Percentiles rank a stretch among this genome's conserved stretches.
These are phyloP conservation scores for Metallyticus violacea DNA, from an alignment of 2,888 invertebrate genomes.

Conservation along the genomic window DNA sequence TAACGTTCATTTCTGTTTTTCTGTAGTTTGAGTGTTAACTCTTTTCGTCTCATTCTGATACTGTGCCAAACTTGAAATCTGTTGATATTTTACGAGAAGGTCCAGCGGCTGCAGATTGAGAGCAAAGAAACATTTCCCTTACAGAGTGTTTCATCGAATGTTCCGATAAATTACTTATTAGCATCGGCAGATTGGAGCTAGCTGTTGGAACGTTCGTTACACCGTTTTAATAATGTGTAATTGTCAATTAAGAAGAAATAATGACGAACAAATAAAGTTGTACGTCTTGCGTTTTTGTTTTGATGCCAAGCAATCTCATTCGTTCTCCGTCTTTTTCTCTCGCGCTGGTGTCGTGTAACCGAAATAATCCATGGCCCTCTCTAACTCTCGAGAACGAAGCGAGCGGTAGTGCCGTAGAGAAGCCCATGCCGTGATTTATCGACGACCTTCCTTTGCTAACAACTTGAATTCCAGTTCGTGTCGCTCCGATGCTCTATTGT, in stretches of 20 bases:
- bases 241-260: neutral
- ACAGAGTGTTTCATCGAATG: neutral
- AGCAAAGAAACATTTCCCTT: neutral
- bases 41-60: too few relatives aligned
- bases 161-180: neutral
- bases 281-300: neutral
- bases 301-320: neutral
- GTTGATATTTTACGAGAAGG: too few relatives aligned
- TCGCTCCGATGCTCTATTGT: neutral
- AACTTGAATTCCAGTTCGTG: conserved; percentile 1
- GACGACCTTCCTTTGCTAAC: conserved; percentile 8
- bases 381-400: neutral
- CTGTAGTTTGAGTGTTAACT: too few relatives aligned
- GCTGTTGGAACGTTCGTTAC: neutral
- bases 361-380: neutral
- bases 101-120: neutral
- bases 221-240: neutral
- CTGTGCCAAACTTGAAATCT: too few relatives aligned
- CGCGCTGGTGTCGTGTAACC: neutral
- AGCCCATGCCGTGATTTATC: neutral
- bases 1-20: too few relatives aligned
- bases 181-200: neutral
- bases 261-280: neutral
- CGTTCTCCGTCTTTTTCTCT: neutral
- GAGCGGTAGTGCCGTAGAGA: neutral